Evolutionary conservation across 2,888 invertebrate genomes (phyloP).

Genomic region (Hylaea fasciaria): DNA sequence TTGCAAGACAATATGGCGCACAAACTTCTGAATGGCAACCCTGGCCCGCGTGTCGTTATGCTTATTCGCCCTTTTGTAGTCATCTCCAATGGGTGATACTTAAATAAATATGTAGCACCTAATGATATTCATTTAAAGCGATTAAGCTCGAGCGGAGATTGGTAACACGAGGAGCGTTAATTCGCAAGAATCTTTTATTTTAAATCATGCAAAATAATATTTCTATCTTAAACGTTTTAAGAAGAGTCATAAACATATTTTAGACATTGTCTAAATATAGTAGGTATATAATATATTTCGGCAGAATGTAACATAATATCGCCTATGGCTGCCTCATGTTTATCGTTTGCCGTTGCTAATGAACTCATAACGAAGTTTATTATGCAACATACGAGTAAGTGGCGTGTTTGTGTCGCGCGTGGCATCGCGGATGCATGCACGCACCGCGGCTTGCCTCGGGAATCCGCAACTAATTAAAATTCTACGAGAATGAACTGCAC

Average conservation of each 20-base stretch:
- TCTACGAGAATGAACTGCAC: conserved; percentile 76
- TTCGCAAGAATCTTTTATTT: neutral
- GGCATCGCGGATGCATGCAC: conserved; percentile 48
- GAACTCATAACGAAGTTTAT: conserved; percentile 35
- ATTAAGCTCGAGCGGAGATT: conserved; percentile 4
- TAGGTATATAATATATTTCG: no score
- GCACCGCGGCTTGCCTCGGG: conserved; percentile 57
- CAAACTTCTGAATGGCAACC: conserved; percentile 49
- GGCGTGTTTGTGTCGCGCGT: conserved; percentile 44
- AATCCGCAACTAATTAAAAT: conserved; percentile 81
- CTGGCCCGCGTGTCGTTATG: conserved; percentile 47
- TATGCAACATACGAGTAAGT: conserved; percentile 57
- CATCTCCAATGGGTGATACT: conserved; percentile 40
- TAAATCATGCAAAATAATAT: no score
- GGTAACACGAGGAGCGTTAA: neutral
- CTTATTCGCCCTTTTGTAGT: conserved; percentile 43
- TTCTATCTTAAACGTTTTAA: neutral
- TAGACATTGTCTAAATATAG: no score
- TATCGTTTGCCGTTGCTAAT: conserved; percentile 25
- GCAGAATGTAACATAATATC: no score
- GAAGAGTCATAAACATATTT: neutral
- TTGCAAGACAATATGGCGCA: conserved; percentile 50
- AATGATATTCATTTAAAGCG: conserved; percentile 24
- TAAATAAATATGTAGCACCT: conserved; percentile 39
- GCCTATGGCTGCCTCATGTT: conserved; percentile 16